Base-by-base conservation (phyloP, 1,140 invertebrate species). In the silkworm (Bombyx mori) region DNA sequence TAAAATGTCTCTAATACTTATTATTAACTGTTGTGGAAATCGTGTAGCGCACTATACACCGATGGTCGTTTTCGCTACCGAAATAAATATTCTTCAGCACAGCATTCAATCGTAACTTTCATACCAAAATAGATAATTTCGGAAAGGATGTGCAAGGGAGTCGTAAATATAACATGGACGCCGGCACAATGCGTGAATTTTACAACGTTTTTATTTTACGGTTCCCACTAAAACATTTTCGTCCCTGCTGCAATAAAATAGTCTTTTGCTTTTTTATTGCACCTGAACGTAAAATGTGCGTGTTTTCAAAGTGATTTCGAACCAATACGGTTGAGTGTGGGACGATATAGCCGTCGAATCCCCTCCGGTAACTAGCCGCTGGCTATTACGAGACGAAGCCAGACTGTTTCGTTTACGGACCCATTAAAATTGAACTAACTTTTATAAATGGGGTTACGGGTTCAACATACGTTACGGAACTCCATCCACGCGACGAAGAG, bases 141-240 rank as follows among this genome's bases (percentile, higher is more conserved):
- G 43, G 60, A 9, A 47, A 48, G 56, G 60, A 49, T 58, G 56
- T 59, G 54, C 57, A 56, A 55, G 48, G 10, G 49, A 60, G 56
- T 61, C 61, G 59, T 75, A 79, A 73, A 75, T 73, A 71, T 61
- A 79, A 71, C 62, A 68, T 71, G 61, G 63, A 65, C 60, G 58
- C 45, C 56, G 60, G 66, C 54, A 77, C 77, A 79, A 75, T 75
- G 73, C 64, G 71, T 68, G 71, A 75, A 75, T 75, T 79, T 80
- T 76, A 80, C 71, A 72, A 57, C 70, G 58, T 69, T 79, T 75
- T 78, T 69, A 80, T 79, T 82, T 82, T 82, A 82, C 74, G 76
- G 74, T 7, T 51, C n/a, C 48, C 73, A 72, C 71, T 82, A 82
- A 78, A 82, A 75, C 73, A 71, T 79, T 81, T 71, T 58, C 77